Evolutionary conservation across 2,113 vertebrate species (phyloP), one percentile per base, ranked within the genome.

Genomic region (Chamaetylas fuelleborni): DNA sequence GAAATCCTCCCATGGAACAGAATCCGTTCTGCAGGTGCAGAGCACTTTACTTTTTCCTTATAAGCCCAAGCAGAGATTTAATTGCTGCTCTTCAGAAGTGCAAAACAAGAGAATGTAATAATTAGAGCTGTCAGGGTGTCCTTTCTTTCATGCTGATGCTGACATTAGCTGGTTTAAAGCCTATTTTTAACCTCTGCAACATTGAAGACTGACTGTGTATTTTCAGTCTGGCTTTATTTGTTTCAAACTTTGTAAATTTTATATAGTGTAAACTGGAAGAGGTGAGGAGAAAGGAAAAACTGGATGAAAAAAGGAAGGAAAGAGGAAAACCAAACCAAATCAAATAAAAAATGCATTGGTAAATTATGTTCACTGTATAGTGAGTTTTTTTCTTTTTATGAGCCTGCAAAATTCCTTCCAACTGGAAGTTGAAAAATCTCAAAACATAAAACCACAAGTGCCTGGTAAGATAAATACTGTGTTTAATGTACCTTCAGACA

Each of bases 31-130:
- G 92, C 97, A 98, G 96, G 93, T 97, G 96, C 93, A 83, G 91
- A 97, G 85, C 88, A 74, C 86, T 92, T 92, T 82, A 92, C 91
- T 97, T 91, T 96, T 90, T 94, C 88, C 92, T 94, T 88, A 47
- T 88, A 96, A 97, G 94, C 92, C 94, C 93, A 96, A 97, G 96
- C 66, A 91, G 94, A 93, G 88, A 93, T 95, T 96, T 98, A 98
- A 97, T 97, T 98, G 97, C 96, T 97, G 91, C 81, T 97, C 91
- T 97, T 97, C 90, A 91, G 79, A 97, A 97, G 88, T 90, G 91
- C 94, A 95, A 97, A 97, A 97, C 94, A 97, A 97, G 96, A 97
- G 96, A 98, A 97, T 96, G 83, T 97, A 98, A 97, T 97, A 97
- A 97, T 98, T 98, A 97, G 95, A 97, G 93, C 82, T 97, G 96